phyloP scores from a whole-genome alignment of 2,113 vertebrate genomes.

The Paracanthobrama guichenoti region DNA sequence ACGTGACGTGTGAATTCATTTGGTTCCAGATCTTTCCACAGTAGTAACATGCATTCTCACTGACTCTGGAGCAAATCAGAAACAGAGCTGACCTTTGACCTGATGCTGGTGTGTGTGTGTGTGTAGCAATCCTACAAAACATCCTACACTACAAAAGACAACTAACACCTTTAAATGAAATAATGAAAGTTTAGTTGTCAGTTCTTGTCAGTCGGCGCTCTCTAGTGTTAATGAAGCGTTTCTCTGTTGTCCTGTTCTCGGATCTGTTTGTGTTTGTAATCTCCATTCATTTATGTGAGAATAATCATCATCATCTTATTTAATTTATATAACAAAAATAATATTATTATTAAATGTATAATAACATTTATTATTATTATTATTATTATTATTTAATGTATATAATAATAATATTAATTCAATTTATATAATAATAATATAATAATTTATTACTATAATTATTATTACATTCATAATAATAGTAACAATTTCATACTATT shows the following conservation, averaged over 20 bases:
- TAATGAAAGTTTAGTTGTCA: background rate
- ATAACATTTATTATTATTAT: no score
- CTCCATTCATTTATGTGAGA: background rate
- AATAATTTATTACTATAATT: no score
- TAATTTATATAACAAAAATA: no score
- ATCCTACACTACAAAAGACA: background rate
- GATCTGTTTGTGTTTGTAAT: background rate
- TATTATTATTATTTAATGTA: no score
- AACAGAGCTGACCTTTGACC: constrained; percentile 43
- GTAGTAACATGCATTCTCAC: constrained; percentile 37
- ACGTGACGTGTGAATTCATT: constrained; percentile 17
- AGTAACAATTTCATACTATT: no score
- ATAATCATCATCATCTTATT: no score
- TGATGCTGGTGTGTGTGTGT: constrained; percentile 4
- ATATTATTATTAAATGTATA: no score
- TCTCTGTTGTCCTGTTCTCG: background rate
- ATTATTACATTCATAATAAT: no score
- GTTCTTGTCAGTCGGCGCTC: background rate
- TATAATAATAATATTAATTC: no score
- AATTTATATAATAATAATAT: no score
- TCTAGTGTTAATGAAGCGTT: constrained; percentile 9
- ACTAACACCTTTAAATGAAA: background rate
- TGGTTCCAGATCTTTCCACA: constrained; percentile 38
- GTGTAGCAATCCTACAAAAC: background rate
- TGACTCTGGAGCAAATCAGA: constrained; percentile 32